Evolutionary conservation across 2,888 invertebrate species (phyloP).

Genomic region (Antheraea yamamai): DNA sequence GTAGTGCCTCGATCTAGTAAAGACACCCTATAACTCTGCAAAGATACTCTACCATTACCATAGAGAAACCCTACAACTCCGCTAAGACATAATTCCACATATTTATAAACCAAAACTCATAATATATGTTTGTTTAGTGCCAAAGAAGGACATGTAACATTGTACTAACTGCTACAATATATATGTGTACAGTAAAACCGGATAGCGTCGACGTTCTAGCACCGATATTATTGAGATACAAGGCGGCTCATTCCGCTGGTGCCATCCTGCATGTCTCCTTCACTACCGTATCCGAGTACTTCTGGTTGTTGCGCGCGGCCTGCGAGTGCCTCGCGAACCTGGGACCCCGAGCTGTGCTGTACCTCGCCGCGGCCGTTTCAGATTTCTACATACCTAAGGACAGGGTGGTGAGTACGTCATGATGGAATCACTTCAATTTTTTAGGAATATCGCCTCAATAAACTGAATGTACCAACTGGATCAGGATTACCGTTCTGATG

Average conservation of each 20-base stretch:
- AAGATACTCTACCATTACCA: too few species aligned
- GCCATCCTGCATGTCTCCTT: constrained; percentile 89
- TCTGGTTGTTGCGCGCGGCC: constrained; percentile 93
- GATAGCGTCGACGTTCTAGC: constrained; percentile 88
- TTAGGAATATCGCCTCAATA: too few species aligned
- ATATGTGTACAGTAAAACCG: constrained; percentile 82
- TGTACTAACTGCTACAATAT: neutral
- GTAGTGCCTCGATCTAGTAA: too few species aligned
- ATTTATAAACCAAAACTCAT: too few species aligned
- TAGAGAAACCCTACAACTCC: too few species aligned
- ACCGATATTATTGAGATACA: constrained; percentile 88
- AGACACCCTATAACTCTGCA: too few species aligned
- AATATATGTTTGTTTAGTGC: too few species aligned
- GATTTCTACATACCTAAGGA: constrained; percentile 98
- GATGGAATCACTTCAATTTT: too few species aligned
- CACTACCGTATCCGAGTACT: constrained; percentile 94
- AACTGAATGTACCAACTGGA: too few species aligned
- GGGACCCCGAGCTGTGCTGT: constrained; percentile 89
- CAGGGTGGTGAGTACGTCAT: constrained; percentile 87
- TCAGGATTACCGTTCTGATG: too few species aligned
- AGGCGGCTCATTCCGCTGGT: constrained; percentile 88
- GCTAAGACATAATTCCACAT: too few species aligned
- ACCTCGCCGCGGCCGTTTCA: constrained; percentile 98
- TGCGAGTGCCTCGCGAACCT: constrained; percentile 88
- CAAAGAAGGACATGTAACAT: too few species aligned